Evolutionary conservation across 1,140 invertebrate genomes (phyloP).

Genomic region (Caenorhabditis inopinata): DNA sequence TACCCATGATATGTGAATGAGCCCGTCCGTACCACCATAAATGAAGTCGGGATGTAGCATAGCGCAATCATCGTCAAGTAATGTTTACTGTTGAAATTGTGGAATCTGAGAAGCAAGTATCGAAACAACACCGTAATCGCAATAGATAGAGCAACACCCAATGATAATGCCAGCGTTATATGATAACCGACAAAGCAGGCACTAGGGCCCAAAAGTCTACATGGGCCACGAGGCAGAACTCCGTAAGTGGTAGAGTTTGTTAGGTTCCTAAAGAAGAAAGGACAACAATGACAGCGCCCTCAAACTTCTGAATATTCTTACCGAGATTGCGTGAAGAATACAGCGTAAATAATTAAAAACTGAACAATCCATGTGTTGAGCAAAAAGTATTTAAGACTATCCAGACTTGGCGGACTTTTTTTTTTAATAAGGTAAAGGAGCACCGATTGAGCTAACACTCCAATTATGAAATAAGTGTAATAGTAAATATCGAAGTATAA

Average conservation of each 20-base stretch:
- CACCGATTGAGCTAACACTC: background rate
- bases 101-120: background rate
- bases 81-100: background rate
- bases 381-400: background rate
- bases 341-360: background rate
- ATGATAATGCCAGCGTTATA: background rate
- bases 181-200: background rate
- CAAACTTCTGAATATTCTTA: background rate
- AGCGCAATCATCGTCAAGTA: background rate
- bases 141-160: background rate
- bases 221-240: constrained; percentile 5
- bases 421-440: background rate
- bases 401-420: background rate
- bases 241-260: background rate
- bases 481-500: background rate
- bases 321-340: background rate
- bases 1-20: too few relatives aligned
- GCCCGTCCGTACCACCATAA: background rate
- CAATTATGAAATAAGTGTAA: background rate
- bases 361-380: constrained; percentile 13
- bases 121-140: background rate
- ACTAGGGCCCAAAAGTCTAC: background rate
- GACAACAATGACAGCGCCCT: too few relatives aligned
- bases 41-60: background rate
- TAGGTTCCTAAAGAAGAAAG: too few relatives aligned